Evolutionary conservation across 2,113 vertebrate genomes (phyloP).

Genomic region (Dendrocopos noguchii): DNA sequence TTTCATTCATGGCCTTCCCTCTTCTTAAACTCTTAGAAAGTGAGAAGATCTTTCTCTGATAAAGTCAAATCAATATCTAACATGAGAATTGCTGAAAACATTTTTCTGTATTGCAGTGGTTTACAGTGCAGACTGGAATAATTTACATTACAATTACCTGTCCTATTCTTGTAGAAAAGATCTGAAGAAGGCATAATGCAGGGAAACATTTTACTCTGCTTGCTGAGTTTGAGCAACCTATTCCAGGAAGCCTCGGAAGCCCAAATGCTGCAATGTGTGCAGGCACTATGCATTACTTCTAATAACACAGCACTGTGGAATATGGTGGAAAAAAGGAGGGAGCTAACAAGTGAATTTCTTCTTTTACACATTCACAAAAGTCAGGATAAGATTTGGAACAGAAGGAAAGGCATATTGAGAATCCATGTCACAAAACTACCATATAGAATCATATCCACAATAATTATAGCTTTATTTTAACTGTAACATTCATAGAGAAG

Average conservation of each 20-base stretch:
- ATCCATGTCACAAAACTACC: background rate
- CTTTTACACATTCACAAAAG: background rate
- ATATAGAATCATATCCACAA: background rate
- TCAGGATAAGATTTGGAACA: background rate
- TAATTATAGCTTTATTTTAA: background rate
- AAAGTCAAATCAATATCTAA: background rate
- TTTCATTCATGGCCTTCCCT: background rate
- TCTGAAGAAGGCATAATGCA: background rate
- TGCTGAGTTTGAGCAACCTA: background rate
- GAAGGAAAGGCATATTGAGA: background rate
- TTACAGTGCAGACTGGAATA: background rate
- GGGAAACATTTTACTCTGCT: background rate
- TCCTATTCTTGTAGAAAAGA: background rate
- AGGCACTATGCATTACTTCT: background rate
- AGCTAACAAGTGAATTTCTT: background rate
- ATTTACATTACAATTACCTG: conserved; percentile 34
- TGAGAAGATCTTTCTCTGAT: background rate
- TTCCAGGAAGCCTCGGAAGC: rapidly evolving
- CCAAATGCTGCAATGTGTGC: background rate
- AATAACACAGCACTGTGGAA: background rate
- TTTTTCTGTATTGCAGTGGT: background rate
- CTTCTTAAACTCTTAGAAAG: conserved; percentile 8
- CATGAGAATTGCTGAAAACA: background rate
- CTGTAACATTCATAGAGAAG: background rate
- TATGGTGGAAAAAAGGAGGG: background rate